phyloP scores from a whole-genome alignment of 2,888 invertebrate genomes.

The Brachypterus glaber region DNA sequence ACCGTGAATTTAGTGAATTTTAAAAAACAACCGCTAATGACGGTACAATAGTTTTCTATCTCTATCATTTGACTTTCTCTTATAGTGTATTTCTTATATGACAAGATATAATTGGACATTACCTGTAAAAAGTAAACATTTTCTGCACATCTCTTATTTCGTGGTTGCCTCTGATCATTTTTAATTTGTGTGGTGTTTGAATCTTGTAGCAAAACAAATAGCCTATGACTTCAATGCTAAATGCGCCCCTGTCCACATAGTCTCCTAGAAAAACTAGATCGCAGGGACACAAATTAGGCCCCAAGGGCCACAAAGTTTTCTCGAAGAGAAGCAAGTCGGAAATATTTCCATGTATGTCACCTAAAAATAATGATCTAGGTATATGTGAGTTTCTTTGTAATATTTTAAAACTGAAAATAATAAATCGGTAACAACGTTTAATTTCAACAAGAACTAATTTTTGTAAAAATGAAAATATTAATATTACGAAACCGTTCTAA shows the following conservation, averaged over 20 bases:
- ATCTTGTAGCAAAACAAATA: constrained; percentile 64
- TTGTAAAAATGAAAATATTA: too few species aligned
- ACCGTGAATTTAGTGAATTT: too few species aligned
- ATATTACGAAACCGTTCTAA: too few species aligned
- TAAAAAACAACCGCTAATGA: too few species aligned
- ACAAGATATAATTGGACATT: constrained; percentile 16
- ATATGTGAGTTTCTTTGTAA: too few species aligned
- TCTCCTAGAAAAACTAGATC: constrained; percentile 64
- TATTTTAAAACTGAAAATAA: constrained; percentile 3
- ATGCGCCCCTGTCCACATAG: constrained; percentile 64
- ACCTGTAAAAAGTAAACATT: constrained; percentile 64
- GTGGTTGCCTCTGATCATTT: constrained; percentile 63
- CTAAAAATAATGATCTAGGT: constrained; percentile 41
- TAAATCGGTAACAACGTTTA: too few species aligned
- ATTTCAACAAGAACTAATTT: constrained; percentile 4
- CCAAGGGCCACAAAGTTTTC: constrained; percentile 58
- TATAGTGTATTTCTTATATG: too few species aligned
- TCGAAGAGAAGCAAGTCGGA: constrained; percentile 60
- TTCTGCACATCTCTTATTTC: constrained; percentile 65
- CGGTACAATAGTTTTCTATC: too few species aligned
- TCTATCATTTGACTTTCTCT: too few species aligned
- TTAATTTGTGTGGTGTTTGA: constrained; percentile 53
- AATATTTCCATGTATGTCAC: constrained; percentile 69
- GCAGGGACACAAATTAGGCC: constrained; percentile 54
- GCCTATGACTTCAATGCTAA: constrained; percentile 58